Evolutionary conservation across 2,888 invertebrate genomes (phyloP).

Genomic region (Tachina lurida): DNA sequence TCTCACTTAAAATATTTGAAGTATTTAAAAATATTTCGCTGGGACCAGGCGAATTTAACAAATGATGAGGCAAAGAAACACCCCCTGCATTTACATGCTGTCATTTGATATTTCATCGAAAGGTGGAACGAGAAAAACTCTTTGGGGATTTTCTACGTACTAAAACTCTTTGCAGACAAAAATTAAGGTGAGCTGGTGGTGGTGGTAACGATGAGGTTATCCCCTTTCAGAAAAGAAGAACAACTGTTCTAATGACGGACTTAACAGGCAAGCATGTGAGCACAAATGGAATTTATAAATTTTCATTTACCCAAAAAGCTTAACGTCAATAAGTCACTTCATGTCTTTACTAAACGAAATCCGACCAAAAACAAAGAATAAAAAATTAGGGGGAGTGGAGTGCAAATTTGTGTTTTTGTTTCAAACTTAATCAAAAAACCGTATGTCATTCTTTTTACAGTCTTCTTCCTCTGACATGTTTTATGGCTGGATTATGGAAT

Average conservation of each 20-base stretch:
- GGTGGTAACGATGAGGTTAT: slow-evolving; percentile 16
- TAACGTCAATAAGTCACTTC: slow-evolving; percentile 71
- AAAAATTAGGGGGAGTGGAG: slow-evolving; percentile 61
- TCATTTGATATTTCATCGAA: slow-evolving; percentile 16
- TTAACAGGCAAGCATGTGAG: slow-evolving; percentile 63
- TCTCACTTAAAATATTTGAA: not conserved
- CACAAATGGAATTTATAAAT: slow-evolving; percentile 28
- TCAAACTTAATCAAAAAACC: slow-evolving; percentile 70
- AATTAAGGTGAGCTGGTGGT: slow-evolving; percentile 61
- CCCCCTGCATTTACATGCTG: slow-evolving; percentile 23
- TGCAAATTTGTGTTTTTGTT: slow-evolving; percentile 69
- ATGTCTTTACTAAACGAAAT: slow-evolving; percentile 42
- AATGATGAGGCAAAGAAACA: slow-evolving; percentile 35
- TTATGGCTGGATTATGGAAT: slow-evolving; percentile 46
- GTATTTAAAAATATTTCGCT: slow-evolving; percentile 12
- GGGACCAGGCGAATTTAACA: slow-evolving; percentile 22
- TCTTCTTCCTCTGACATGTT: slow-evolving; percentile 26
- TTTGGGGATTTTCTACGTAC: slow-evolving; percentile 73
- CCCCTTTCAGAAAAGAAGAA: slow-evolving; percentile 48
- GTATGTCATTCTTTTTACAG: slow-evolving; percentile 66
- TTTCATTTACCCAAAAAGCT: slow-evolving; percentile 61
- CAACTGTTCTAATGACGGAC: slow-evolving; percentile 77
- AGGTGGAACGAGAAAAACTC: slow-evolving; percentile 49
- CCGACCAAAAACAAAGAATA: not conserved
- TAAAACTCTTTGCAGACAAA: slow-evolving; percentile 35